Evolutionary conservation across 2,797 vertebrate genomes (phyloP).

Genomic region (Toxotes lorentzi): DNA sequence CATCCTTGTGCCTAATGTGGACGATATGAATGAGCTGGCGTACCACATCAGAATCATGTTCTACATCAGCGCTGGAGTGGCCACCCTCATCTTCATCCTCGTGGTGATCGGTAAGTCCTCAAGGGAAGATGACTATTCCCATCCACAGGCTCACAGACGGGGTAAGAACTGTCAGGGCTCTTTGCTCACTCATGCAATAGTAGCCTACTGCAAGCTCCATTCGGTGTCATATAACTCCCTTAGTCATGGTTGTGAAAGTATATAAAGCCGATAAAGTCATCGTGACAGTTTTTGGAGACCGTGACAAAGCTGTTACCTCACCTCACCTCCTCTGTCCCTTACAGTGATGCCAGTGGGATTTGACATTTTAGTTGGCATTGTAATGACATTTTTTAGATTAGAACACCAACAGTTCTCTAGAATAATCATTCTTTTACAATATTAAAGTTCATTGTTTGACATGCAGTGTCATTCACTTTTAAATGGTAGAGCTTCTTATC

Average conservation of each 20-base stretch:
- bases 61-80: constrained; percentile 91
- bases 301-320: constrained; percentile 30
- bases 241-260: constrained; percentile 23
- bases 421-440: constrained; percentile 2
- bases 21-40: constrained; percentile 87
- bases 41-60: constrained; percentile 95
- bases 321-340: not conserved
- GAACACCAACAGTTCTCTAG: not conserved
- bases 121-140: not conserved
- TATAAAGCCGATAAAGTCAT: constrained; percentile 12
- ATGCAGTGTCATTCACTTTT: not conserved
- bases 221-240: constrained; percentile 30
- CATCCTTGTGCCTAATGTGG: constrained; percentile 91
- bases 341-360: not conserved
- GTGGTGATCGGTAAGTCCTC: constrained; percentile 91
- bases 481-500: not conserved
- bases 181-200: constrained; percentile 22
- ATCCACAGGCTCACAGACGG: not conserved
- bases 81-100: constrained; percentile 91
- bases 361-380: not conserved
- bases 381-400: constrained; percentile 9
- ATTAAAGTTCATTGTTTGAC: not conserved
- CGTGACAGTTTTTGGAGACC: constrained; percentile 34
- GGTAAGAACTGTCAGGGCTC: constrained; percentile 7
- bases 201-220: constrained; percentile 2